Percentiles rank a stretch among this genome's conserved stretches.
Evolutionary conservation across 2,888 invertebrate species (phyloP).

Genomic region (Pseudoips prasinana): DNA sequence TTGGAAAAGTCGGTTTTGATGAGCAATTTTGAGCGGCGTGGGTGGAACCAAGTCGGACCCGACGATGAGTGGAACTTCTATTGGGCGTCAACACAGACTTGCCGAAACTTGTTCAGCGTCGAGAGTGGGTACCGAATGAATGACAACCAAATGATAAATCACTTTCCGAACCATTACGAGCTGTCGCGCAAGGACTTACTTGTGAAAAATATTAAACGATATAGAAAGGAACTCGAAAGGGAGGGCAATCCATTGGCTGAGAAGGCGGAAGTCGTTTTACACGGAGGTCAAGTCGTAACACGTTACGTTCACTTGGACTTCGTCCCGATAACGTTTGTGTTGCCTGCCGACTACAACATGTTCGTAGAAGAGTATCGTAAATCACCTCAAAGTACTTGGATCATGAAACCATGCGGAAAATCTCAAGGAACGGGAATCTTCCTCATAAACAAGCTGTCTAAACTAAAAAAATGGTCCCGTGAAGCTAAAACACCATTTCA

Average conservation of each 20-base stretch:
- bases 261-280: constrained; percentile 62
- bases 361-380: constrained; percentile 95
- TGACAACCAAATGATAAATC: constrained; percentile 94
- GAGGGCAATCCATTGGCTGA: constrained; percentile 91
- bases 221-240: constrained; percentile 92
- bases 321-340: constrained; percentile 92
- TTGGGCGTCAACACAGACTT: constrained; percentile 93
- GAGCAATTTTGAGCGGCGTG: constrained; percentile 1
- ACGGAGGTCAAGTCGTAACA: constrained; percentile 81
- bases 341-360: constrained; percentile 95
- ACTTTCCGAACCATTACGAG: constrained; percentile 95
- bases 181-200: constrained; percentile 94
- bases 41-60: constrained; percentile 88
- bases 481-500: constrained; percentile 90
- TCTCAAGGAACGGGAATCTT: constrained; percentile 94
- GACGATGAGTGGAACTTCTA: constrained; percentile 96
- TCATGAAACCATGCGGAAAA: constrained; percentile 95
- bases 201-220: constrained; percentile 95
- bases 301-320: constrained; percentile 90
- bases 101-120: constrained; percentile 87
- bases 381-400: constrained; percentile 94
- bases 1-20: constrained; percentile 1
- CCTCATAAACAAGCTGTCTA: constrained; percentile 93
- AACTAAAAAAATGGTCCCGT: constrained; percentile 90
- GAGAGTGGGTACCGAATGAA: constrained; percentile 51